Evolutionary conservation across 2,888 invertebrate species (phyloP), one percentile per base, ranked within the genome.

Genomic region (Rotaria magnacalcarata): DNA sequence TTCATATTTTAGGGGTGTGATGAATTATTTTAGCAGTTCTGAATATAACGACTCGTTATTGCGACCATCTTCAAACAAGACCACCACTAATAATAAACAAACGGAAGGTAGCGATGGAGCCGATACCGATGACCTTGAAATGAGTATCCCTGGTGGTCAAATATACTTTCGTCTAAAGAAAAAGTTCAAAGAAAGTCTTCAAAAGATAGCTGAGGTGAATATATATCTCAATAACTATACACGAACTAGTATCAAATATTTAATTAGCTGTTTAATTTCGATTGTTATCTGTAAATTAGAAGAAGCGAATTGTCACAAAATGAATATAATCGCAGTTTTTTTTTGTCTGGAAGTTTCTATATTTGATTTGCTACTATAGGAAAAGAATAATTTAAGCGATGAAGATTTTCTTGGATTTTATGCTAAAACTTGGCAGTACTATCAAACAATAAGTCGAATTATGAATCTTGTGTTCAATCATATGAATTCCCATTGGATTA

Each of bases 401-500:
- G 86, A 86, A 74, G 84, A 84, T 56, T 84, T 85, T 24, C 47
- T 86, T 11, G 67, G 74, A 74, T 86, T 74, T 85, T 86, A 84
- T 50, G 52, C 43, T 1, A 86, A 85, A 84, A 75, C 97, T 90
- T 99, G 99, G 99, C 96, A 96, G 90, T 95, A 96, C 90, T 99
- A 97, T 91, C 96, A 96, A 91, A 97, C 97, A 92, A 96, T 96
- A 86, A 96, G 96, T 88, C 95, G 96, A 90, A 98, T 98, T 11
- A 93, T 98, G 58, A 96, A 99, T 92, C 98, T 98, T 0, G 96
- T 98, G 86, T 98, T 97, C 92, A 94, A 96, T 0, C 99, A 99
- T 92, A 93, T 99, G 84, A 99, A 99, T 93, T 91, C 98, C 89
- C 98, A 99, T 91, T 99, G 99, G 99, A 98, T 99, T 7, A 94